Conservation (phyloP, 2,113 vertebrate genomes). For the Microcebus murinus region DNA sequence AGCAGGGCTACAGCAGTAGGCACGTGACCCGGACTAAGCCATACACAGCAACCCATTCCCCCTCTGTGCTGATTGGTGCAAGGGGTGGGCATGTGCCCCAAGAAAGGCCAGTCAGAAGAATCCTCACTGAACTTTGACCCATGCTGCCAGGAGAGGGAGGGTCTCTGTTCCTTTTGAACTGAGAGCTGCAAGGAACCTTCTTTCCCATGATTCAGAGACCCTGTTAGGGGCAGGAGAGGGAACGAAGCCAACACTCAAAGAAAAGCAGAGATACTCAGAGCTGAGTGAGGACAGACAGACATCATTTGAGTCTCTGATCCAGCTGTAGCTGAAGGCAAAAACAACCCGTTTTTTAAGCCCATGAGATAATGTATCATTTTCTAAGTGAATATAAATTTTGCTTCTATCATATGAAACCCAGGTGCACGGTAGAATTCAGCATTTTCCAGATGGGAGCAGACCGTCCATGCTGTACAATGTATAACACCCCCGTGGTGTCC, state of each 20-base stretch:
- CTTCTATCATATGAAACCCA: background rate
- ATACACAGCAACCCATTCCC: rapidly evolving
- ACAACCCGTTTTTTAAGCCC: background rate
- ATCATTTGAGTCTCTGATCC: background rate
- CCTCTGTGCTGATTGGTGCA: background rate
- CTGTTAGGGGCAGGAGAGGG: background rate
- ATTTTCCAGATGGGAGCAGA: background rate
- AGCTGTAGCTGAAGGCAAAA: background rate
- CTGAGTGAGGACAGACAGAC: background rate
- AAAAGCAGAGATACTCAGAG: background rate
- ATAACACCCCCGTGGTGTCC: background rate
- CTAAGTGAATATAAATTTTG: background rate
- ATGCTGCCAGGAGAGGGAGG: background rate
- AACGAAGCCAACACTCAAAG: background rate
- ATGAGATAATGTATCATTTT: background rate
- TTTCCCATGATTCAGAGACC: background rate
- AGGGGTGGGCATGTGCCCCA: no score
- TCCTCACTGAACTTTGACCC: background rate
- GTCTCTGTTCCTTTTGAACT: background rate
- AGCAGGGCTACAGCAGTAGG: no score
- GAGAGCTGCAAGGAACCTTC: background rate
- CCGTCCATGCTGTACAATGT: rapidly evolving
- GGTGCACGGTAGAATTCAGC: background rate
- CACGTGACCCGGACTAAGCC: no score
- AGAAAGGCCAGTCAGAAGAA: background rate